Conservation (phyloP, 2,113 vertebrate species). For the Trogon surrucura region DNA sequence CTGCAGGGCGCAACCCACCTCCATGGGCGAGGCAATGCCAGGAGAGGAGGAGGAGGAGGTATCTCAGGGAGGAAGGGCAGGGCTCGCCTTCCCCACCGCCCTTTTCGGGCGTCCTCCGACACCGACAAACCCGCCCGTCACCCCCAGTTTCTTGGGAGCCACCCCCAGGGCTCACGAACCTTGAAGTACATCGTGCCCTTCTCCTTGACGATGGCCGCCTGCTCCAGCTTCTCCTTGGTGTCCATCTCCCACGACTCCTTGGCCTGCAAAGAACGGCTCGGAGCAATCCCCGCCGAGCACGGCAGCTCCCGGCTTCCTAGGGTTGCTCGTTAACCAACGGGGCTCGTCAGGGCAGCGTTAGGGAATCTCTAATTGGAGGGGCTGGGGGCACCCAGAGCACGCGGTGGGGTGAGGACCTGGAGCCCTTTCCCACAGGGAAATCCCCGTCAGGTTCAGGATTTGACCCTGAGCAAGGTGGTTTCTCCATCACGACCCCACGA, state of each 20-base stretch:
- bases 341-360: neutral
- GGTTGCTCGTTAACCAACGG: neutral
- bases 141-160: neutral
- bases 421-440: neutral
- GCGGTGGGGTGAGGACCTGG: rapidly evolving
- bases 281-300: neutral
- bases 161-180: conserved; percentile 71
- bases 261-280: conserved; percentile 77
- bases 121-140: too few species aligned
- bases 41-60: neutral
- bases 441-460: too few species aligned
- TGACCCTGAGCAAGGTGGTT: neutral
- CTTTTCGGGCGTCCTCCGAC: too few species aligned
- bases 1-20: neutral
- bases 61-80: neutral
- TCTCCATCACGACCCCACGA: neutral
- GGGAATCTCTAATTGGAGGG: neutral
- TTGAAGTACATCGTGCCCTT: conserved; percentile 97
- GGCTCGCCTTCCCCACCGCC: rapidly evolving
- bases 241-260: conserved; percentile 99
- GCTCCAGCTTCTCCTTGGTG: conserved; percentile 90
- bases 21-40: neutral
- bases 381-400: neutral
- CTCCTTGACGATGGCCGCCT: conserved; percentile 84
- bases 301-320: neutral